Base-by-base conservation (phyloP, 2,888 invertebrate species). In the Phoenoteleia sp. region DNA sequence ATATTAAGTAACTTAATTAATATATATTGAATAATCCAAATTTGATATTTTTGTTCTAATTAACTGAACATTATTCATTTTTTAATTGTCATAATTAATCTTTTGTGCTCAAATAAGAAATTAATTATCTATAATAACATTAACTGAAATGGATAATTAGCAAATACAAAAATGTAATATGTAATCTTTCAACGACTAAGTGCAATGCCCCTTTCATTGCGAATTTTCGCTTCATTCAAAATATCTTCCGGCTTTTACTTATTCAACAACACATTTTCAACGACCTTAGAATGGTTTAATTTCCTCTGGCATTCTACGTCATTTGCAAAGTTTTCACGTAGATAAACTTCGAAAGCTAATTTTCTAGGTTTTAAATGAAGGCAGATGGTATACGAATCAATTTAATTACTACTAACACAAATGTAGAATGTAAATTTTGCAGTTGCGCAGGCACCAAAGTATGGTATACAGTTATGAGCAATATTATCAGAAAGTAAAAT, bases 251-350 rank as follows among this genome's bases (percentile, higher is more conserved):
- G 17, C 36, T 42, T 69, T 62, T 54, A 64, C 39, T 71, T 56
- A 80, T 80, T 80, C 56, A 56, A 23, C 42, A 66, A 66, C 56
- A 56, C 64, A 71, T 56, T 64, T 56, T 19, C 33, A 77, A 25
- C 23, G 42, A 45, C 19, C 54, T 42, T 64, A 62, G 23, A 72
- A 58, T 29, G 17, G 80, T 42, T 76, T 64, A 76, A 76, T 75
- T 81, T 75, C 64, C 47, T 67, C 56, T 33, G 72, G 47, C 47
- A 66, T 66, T 77, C 49, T 56, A 56, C 62, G 42, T 77, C 39
- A 69, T 60, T 69, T 66, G 64, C 47, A 36, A 80, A 76, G 72
- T 84, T 84, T 81, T 60, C 80, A 39, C 72, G 52, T 67, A 60
- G 39, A 72, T 54, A 27, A 72, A 72, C 67, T 80, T 81, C 19